These are phyloP conservation scores for Arctocebus calabarensis DNA, from an alignment of 2,797 vertebrate genomes.

Conservation along the genomic window DNA sequence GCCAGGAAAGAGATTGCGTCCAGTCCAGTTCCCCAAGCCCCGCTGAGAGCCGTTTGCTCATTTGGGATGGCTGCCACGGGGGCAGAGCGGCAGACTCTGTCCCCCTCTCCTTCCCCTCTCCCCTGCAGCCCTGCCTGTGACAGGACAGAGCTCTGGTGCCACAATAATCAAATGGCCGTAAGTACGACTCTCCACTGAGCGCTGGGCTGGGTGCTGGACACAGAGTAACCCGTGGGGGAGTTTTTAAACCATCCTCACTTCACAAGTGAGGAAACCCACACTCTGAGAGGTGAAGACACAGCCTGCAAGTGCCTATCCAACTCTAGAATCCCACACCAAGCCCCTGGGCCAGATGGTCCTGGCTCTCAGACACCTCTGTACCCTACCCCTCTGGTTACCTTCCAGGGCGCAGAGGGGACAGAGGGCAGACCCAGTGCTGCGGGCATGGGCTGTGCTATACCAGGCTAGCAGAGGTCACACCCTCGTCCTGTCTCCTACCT, in stretches of 20 bases:
- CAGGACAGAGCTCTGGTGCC: not conserved
- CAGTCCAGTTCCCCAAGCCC: slow-evolving; percentile 31
- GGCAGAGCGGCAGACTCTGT: not conserved
- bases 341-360: not conserved
- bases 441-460: accelerated
- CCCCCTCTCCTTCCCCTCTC: not conserved
- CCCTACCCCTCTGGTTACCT: too few species aligned
- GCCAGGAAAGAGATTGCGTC: slow-evolving; percentile 15
- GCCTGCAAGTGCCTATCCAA: not conserved
- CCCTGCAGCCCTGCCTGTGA: not conserved
- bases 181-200: not conserved
- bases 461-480: accelerated
- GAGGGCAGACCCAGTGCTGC: accelerated
- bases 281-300: slow-evolving; percentile 38
- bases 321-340: not conserved
- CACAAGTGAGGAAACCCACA: not conserved
- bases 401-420: not conserved
- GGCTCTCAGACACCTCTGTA: accelerated
- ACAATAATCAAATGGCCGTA: not conserved
- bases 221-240: accelerated
- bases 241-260: not conserved
- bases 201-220: accelerated
- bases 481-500: not conserved
- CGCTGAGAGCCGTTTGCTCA: slow-evolving; percentile 57
- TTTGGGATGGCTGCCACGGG: slow-evolving; percentile 29